Evolutionary conservation across 2,888 invertebrate genomes (phyloP).

Genomic region (Aporophyla lueneburgensis): DNA sequence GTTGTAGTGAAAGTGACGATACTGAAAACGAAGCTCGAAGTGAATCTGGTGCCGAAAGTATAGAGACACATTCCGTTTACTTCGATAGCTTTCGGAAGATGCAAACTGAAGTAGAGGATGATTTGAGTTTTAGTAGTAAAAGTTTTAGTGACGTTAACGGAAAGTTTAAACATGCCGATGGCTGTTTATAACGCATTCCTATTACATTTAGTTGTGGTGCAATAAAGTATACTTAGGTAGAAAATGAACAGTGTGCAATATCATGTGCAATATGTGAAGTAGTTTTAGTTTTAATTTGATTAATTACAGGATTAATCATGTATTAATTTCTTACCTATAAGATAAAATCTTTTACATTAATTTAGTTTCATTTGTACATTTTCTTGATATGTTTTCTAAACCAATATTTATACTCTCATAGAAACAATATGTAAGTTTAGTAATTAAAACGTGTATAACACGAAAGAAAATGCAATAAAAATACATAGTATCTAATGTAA

Average conservation of each 20-base stretch:
- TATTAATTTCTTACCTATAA: slow-evolving; percentile 1
- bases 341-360: background rate
- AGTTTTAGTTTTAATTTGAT: slow-evolving; percentile 20
- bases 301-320: slow-evolving; percentile 9
- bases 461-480: slow-evolving; percentile 41
- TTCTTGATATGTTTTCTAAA: slow-evolving; percentile 1
- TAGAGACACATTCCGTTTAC: slow-evolving; percentile 96
- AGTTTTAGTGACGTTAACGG: slow-evolving; percentile 73
- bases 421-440: slow-evolving; percentile 18
- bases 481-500: slow-evolving; percentile 30
- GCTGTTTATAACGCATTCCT: slow-evolving; percentile 63
- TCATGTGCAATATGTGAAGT: slow-evolving; percentile 73
- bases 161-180: slow-evolving; percentile 71
- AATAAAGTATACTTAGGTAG: slow-evolving; percentile 67
- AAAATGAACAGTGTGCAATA: slow-evolving; percentile 78
- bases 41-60: slow-evolving; percentile 96
- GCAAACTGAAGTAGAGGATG: slow-evolving; percentile 75
- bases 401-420: slow-evolving; percentile 35
- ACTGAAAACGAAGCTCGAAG: slow-evolving; percentile 95
- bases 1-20: slow-evolving; percentile 94
- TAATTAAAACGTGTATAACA: slow-evolving; percentile 52
- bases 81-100: slow-evolving; percentile 93
- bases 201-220: slow-evolving; percentile 71
- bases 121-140: slow-evolving; percentile 71
- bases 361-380: slow-evolving; percentile 22